These are phyloP conservation scores for Gavia stellata DNA, from an alignment of 2,113 vertebrate genomes.

Conservation along the genomic window DNA sequence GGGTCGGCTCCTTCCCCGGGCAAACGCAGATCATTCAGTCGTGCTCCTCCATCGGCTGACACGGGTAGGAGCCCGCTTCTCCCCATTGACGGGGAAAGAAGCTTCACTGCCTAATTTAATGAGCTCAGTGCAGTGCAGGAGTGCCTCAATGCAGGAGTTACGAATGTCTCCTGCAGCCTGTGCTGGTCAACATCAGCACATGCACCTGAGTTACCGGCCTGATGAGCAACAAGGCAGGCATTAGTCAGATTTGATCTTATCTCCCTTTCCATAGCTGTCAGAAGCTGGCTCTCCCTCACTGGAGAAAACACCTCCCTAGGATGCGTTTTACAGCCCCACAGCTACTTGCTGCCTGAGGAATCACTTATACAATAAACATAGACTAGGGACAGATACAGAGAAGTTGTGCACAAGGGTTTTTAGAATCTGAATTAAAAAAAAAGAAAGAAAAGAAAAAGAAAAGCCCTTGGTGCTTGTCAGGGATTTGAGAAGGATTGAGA, in stretches of 20 bases:
- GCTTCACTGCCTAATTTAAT: background rate
- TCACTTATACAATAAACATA: background rate
- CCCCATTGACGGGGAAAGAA: background rate
- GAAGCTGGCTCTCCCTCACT: background rate
- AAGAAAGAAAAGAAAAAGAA: background rate
- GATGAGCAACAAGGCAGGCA: background rate
- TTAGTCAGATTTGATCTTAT: background rate
- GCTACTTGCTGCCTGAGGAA: background rate
- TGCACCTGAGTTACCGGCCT: background rate
- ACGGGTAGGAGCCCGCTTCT: background rate
- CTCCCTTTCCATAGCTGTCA: background rate
- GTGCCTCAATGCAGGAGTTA: background rate
- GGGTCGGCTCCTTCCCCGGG: background rate
- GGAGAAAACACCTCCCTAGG: background rate
- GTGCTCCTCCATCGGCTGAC: background rate
- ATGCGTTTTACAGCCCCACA: background rate
- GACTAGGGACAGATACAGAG: background rate
- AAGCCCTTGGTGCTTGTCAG: background rate
- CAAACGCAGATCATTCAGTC: background rate
- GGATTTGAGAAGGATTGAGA: background rate
- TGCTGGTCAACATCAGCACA: background rate
- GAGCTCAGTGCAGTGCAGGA: background rate
- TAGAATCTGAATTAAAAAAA: background rate
- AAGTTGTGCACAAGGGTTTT: background rate
- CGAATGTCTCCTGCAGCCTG: fast-evolving